Evolutionary conservation across 1,140 invertebrate species (phyloP).

Genomic region (Megalopta genalis): DNA sequence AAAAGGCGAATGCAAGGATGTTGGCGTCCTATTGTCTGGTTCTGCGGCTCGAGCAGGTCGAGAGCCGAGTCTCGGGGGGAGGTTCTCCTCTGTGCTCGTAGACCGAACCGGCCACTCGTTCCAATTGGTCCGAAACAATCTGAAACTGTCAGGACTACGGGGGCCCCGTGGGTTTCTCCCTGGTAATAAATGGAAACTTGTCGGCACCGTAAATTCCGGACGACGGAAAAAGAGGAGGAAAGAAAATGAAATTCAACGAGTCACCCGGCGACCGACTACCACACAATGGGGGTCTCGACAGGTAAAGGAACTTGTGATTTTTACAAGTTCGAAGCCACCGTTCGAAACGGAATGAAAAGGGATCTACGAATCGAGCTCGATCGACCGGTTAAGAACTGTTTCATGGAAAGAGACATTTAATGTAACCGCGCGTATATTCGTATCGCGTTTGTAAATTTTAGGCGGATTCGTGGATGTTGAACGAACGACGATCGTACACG

Average conservation of each 20-base stretch:
- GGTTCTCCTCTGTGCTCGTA: constrained; percentile 2
- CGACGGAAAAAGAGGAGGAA: background rate
- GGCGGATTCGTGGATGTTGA: background rate
- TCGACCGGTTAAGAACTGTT: too few species aligned
- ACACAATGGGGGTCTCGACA: background rate
- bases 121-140: constrained; percentile 39
- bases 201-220: constrained; percentile 1
- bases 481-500: background rate
- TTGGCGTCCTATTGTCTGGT: constrained; percentile 76
- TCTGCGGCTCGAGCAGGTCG: constrained; percentile 31
- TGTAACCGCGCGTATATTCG: background rate
- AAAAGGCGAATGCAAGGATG: constrained; percentile 33
- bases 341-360: too few species aligned
- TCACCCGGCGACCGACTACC: background rate
- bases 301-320: background rate
- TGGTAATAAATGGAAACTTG: constrained; percentile 42
- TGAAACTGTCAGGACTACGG: constrained; percentile 35
- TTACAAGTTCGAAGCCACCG: background rate
- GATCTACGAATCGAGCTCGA: too few species aligned
- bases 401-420: too few species aligned
- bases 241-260: constrained; percentile 11
- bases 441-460: background rate
- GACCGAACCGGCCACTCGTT: constrained; percentile 38
- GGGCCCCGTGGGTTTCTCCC: constrained; percentile 1
- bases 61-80: constrained; percentile 19